Evolutionary conservation across 2,113 vertebrate genomes (phyloP).

Genomic region (Python bivittatus): DNA sequence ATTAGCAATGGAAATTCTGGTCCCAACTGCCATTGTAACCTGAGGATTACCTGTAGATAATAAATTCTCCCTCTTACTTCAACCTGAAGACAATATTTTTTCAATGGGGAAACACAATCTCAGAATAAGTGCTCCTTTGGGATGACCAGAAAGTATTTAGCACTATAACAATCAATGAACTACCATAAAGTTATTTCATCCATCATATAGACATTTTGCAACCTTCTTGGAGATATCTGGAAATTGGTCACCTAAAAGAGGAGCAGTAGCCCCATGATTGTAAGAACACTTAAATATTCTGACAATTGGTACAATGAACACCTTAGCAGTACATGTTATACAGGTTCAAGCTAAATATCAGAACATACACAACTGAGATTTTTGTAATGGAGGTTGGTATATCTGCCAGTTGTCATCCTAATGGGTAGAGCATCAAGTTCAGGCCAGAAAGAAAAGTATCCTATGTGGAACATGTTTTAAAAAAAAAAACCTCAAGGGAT

Average conservation of each 20-base stretch:
- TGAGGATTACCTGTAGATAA: constrained; percentile 12
- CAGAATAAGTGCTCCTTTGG: constrained; percentile 19
- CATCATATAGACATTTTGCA: background rate
- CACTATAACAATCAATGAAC: constrained; percentile 30
- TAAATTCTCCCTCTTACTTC: constrained; percentile 33
- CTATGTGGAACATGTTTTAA: background rate
- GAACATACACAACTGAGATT: background rate
- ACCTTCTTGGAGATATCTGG: background rate
- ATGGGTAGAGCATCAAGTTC: background rate
- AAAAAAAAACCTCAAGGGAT: background rate
- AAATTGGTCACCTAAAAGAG: background rate
- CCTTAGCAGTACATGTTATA: background rate
- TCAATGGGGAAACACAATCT: constrained; percentile 10
- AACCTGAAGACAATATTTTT: constrained; percentile 12
- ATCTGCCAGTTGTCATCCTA: background rate
- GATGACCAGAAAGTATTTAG: constrained; percentile 39
- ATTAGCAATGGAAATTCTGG: background rate
- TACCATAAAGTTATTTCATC: constrained; percentile 24
- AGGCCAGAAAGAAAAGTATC: background rate
- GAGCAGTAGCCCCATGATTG: too few relatives aligned
- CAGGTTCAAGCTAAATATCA: background rate
- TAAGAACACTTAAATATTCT: background rate
- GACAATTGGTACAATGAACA: background rate
- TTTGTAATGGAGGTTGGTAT: background rate
- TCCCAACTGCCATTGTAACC: background rate